Conservation (phyloP, 2,888 invertebrate species). For the Stramonita haemastoma region DNA sequence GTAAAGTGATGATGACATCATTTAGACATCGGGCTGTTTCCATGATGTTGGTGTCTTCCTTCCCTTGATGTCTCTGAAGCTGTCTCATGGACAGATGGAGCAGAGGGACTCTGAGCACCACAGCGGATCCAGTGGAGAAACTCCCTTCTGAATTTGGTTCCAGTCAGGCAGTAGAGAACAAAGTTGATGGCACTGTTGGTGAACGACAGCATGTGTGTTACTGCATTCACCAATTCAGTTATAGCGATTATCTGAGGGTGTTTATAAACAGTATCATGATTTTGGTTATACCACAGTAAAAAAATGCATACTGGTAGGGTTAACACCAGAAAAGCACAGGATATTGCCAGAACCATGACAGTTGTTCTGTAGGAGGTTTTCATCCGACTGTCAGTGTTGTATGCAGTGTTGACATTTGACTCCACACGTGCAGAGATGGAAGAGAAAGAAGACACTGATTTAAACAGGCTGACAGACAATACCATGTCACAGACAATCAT, state of each 20-base stretch:
- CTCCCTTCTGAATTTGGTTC: slow-evolving; percentile 7
- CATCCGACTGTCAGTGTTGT: not conserved
- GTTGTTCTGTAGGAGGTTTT: slow-evolving; percentile 10
- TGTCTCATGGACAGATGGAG: not conserved
- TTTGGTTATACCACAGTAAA: not conserved
- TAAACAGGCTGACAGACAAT: not conserved
- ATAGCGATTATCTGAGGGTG: not conserved
- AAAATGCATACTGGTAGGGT: not conserved
- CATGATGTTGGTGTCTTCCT: too few species aligned
- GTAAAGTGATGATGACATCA: too few species aligned
- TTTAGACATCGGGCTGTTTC: too few species aligned
- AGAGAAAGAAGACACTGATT: not conserved
- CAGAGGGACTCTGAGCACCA: not conserved
- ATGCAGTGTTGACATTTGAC: too few species aligned
- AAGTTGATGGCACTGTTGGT: slow-evolving; percentile 19
- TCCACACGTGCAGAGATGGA: too few species aligned
- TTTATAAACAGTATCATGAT: not conserved
- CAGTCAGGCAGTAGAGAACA: not conserved
- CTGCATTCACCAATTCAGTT: not conserved
- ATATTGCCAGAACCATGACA: slow-evolving; percentile 2
- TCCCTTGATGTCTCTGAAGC: too few species aligned
- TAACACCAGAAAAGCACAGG: not conserved
- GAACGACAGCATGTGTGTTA: not conserved
- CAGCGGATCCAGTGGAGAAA: not conserved
- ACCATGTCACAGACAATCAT: not conserved